Evolutionary conservation across 2,797 vertebrate species (phyloP).

Genomic region (Pseudomugil tenellus): DNA sequence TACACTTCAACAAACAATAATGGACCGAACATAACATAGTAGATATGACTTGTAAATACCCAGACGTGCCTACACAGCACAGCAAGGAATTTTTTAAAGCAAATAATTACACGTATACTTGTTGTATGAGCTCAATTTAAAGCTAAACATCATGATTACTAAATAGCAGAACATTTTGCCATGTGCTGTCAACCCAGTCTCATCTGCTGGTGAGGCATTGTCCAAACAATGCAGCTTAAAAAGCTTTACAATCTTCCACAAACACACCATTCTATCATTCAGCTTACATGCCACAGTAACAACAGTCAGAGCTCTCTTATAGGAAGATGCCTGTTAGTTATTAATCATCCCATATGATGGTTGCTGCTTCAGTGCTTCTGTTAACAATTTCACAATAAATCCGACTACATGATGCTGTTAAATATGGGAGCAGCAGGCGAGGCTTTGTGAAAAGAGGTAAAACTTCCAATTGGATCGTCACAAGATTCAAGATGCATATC

Average conservation of each 20-base stretch:
- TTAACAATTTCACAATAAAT: neutral
- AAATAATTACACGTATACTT: constrained; percentile 32
- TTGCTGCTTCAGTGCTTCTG: neutral
- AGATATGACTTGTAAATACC: constrained; percentile 4
- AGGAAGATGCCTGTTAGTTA: neutral
- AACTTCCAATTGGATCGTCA: neutral
- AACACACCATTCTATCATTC: constrained; percentile 7
- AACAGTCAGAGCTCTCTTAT: constrained; percentile 12
- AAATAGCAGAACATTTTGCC: constrained; percentile 43
- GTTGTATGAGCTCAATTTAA: constrained; percentile 49
- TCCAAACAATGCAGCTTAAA: constrained; percentile 23
- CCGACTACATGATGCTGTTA: neutral
- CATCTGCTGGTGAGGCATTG: constrained; percentile 2
- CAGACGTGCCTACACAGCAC: constrained; percentile 8
- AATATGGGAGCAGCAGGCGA: neutral
- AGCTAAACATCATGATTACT: constrained; percentile 32
- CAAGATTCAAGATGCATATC: neutral
- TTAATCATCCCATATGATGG: neutral
- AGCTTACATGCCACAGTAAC: constrained; percentile 18
- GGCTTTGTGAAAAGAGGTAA: constrained; percentile 2
- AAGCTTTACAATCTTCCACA: constrained; percentile 21
- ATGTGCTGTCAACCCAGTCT: constrained; percentile 25
- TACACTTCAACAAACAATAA: neutral
- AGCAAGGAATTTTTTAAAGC: too few species aligned
- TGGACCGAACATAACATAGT: neutral